Evolutionary conservation across 2,888 invertebrate genomes (phyloP).

Genomic region (Theodoxus fluviatilis): DNA sequence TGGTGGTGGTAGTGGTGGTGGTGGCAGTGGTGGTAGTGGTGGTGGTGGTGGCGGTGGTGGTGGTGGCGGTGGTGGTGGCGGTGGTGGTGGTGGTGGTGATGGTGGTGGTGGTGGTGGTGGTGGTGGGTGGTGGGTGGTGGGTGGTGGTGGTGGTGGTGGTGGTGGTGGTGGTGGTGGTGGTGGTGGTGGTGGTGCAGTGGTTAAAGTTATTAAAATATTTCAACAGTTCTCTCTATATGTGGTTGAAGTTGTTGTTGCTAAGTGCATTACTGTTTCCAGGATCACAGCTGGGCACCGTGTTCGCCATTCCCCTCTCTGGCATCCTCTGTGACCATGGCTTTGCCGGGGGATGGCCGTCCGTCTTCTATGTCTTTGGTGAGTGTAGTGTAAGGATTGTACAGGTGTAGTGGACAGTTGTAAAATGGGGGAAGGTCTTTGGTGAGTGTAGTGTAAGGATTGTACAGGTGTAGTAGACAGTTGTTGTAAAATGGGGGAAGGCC

Average conservation of each 20-base stretch:
- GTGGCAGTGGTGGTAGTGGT: constrained; percentile 10
- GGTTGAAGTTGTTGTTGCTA: not conserved
- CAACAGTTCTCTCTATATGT: not conserved
- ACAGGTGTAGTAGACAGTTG: too few relatives aligned
- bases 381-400: too few relatives aligned
- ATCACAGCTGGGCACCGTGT: constrained; percentile 82
- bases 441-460: too few relatives aligned
- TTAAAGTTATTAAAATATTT: not conserved
- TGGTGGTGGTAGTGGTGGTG: not conserved
- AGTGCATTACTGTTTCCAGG: constrained; percentile 63
- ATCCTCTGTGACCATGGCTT: constrained; percentile 69
- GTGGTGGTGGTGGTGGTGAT: constrained; percentile 10
- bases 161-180: not conserved
- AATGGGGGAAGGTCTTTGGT: constrained; percentile 71
- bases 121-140: not conserved
- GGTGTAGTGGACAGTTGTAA: too few relatives aligned
- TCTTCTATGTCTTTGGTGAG: constrained; percentile 71
- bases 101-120: constrained; percentile 2
- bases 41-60: constrained; percentile 8
- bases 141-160: not conserved
- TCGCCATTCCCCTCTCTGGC: constrained; percentile 71
- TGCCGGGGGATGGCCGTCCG: constrained; percentile 71
- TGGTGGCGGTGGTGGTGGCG: constrained; percentile 10
- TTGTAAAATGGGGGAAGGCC: too few relatives aligned
- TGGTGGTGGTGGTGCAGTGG: not conserved